Evolutionary conservation across 2,113 vertebrate species (phyloP).

Genomic region (Ivindomyrus marchei): DNA sequence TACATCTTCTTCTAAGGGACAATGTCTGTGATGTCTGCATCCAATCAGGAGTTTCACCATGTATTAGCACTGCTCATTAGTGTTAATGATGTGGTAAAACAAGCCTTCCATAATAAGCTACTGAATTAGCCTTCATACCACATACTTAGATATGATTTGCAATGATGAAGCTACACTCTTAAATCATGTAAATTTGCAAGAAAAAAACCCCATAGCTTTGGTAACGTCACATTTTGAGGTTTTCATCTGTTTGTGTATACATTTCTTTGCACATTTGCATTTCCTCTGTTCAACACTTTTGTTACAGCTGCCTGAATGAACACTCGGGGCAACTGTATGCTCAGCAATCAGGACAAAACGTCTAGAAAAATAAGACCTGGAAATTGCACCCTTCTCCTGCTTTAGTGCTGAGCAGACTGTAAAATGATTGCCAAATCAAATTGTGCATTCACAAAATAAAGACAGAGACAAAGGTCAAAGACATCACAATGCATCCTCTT

Average conservation of each 20-base stretch:
- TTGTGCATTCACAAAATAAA: background rate
- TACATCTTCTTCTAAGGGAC: background rate
- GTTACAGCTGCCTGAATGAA: background rate
- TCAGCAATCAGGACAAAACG: background rate
- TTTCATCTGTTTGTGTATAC: background rate
- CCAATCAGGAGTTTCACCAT: background rate
- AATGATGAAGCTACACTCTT: background rate
- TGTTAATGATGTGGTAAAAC: slow-evolving; percentile 10
- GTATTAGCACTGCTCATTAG: slow-evolving; percentile 4
- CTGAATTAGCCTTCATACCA: slow-evolving; percentile 9
- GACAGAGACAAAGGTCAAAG: background rate
- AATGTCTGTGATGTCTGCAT: background rate
- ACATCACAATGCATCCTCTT: background rate
- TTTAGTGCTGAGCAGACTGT: background rate
- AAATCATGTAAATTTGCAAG: background rate
- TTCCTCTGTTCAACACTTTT: background rate
- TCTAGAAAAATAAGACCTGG: background rate
- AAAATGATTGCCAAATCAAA: slow-evolving; percentile 1
- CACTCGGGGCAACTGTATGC: background rate
- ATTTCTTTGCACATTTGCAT: slow-evolving; percentile 5
- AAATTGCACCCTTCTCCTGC: background rate
- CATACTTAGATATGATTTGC: background rate
- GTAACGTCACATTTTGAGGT: background rate
- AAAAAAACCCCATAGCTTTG: background rate
- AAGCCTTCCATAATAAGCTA: slow-evolving; percentile 7